These are phyloP conservation scores for Neomonachus schauinslandi DNA, from an alignment of 2,113 vertebrate genomes.

Conservation along the genomic window DNA sequence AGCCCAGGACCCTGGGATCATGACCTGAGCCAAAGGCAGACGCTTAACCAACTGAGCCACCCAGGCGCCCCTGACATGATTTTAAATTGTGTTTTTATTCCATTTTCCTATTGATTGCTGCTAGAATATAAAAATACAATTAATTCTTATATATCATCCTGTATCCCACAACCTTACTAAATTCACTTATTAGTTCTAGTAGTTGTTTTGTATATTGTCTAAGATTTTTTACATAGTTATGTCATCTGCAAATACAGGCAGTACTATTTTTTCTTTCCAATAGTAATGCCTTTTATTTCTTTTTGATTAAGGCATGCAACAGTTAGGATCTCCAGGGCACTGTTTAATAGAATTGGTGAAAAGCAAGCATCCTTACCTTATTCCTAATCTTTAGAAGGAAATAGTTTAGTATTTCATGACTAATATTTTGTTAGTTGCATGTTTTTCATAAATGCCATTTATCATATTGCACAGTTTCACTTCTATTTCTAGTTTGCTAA, in stretches of 20 bases:
- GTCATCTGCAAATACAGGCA: background rate
- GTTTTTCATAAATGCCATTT: slow-evolving; percentile 1
- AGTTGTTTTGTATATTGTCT: background rate
- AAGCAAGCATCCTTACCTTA: background rate
- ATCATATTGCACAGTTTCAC: background rate
- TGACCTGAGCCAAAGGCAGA: too few species aligned
- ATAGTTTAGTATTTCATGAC: background rate
- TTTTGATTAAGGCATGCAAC: background rate
- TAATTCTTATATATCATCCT: background rate
- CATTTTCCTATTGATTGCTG: background rate
- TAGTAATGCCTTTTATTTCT: background rate
- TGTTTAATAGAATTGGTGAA: background rate
- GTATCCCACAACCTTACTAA: background rate
- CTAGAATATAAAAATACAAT: background rate
- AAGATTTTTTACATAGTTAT: background rate
- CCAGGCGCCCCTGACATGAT: background rate
- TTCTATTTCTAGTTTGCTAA: background rate
- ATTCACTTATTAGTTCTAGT: background rate
- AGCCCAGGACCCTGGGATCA: too few species aligned
- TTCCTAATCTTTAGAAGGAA: background rate
- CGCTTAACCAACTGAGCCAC: too few species aligned
- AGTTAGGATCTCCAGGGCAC: background rate
- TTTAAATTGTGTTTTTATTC: background rate
- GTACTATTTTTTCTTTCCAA: background rate
- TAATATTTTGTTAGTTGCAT: background rate